These are phyloP conservation scores for Amazona ochrocephala DNA, from an alignment of 2,797 vertebrate genomes.

Conservation along the genomic window DNA sequence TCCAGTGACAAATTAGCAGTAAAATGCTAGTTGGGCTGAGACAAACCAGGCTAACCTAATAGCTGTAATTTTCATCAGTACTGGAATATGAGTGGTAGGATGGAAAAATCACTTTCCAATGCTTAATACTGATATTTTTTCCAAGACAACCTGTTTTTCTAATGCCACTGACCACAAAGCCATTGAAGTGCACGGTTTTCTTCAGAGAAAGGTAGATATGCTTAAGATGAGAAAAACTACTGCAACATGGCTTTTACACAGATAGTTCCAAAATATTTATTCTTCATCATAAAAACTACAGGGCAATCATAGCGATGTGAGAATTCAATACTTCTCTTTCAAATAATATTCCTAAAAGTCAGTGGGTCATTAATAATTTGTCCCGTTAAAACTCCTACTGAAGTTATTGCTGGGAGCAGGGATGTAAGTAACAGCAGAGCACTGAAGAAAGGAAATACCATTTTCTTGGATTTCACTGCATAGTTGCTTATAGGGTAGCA, in stretches of 20 bases:
- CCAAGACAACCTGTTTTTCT: slow-evolving; percentile 50
- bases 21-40: slow-evolving; percentile 29
- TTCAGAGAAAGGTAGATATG: not conserved
- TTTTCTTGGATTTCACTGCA: not conserved
- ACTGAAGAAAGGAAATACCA: not conserved
- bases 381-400: not conserved
- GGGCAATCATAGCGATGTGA: not conserved
- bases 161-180: slow-evolving; percentile 25
- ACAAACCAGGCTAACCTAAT: slow-evolving; percentile 34
- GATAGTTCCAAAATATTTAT: not conserved
- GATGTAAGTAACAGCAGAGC: not conserved
- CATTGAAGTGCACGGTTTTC: not conserved
- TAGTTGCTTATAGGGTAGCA: not conserved
- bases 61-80: slow-evolving; percentile 55
- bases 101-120: slow-evolving; percentile 52
- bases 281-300: not conserved
- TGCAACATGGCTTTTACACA: not conserved
- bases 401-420: not conserved
- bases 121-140: slow-evolving; percentile 45
- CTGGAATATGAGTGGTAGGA: not conserved
- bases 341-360: not conserved
- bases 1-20: slow-evolving; percentile 12
- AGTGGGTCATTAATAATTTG: not conserved
- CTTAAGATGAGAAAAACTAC: not conserved
- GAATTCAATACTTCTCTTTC: not conserved